Percentiles rank a stretch among this genome's conserved stretches.
These are phyloP conservation scores for Drosophila lutescens DNA, from an alignment of 2,888 invertebrate genomes.

Conservation along the genomic window DNA sequence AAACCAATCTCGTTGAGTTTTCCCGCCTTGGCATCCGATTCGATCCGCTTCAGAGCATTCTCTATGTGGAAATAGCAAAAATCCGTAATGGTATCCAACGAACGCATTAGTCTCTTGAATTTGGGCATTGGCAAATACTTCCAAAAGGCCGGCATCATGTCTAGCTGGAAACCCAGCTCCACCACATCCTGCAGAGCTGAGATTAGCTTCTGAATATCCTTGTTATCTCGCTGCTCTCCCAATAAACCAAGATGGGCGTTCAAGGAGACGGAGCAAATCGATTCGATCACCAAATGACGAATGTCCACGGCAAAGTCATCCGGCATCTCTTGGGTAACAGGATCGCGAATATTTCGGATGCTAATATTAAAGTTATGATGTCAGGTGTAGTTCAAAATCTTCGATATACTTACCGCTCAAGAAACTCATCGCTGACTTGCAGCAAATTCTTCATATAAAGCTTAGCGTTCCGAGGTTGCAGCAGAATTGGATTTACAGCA, in stretches of 20 bases:
- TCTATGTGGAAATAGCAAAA: conserved; percentile 82
- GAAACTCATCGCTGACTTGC: conserved; percentile 84
- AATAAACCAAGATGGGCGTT: conserved; percentile 81
- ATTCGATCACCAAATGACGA: conserved; percentile 87
- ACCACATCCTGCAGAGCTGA: conserved; percentile 53
- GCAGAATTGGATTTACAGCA: conserved; percentile 88
- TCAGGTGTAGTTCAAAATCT: too few relatives aligned
- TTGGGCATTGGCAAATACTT: conserved; percentile 74
- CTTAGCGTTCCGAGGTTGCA: conserved; percentile 87
- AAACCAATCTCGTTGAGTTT: conserved; percentile 66
- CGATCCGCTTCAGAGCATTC: conserved; percentile 76
- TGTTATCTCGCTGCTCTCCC: conserved; percentile 59
- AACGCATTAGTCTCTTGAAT: conserved; percentile 66
- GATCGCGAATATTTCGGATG: conserved; percentile 79
- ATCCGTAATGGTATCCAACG: conserved; percentile 69
- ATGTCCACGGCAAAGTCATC: conserved; percentile 85
- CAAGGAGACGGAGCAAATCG: conserved; percentile 83
- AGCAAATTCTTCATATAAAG: conserved; percentile 85
- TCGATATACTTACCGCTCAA: conserved; percentile 69
- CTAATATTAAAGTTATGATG: conserved; percentile 52
- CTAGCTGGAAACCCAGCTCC: conserved; percentile 66
- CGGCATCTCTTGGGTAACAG: conserved; percentile 81
- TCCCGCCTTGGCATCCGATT: conserved; percentile 68
- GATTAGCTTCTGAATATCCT: conserved; percentile 59
- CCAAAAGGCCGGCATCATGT: conserved; percentile 80